Conservation (phyloP, 2,888 invertebrate genomes). For the Drosophila nigricruria region DNA sequence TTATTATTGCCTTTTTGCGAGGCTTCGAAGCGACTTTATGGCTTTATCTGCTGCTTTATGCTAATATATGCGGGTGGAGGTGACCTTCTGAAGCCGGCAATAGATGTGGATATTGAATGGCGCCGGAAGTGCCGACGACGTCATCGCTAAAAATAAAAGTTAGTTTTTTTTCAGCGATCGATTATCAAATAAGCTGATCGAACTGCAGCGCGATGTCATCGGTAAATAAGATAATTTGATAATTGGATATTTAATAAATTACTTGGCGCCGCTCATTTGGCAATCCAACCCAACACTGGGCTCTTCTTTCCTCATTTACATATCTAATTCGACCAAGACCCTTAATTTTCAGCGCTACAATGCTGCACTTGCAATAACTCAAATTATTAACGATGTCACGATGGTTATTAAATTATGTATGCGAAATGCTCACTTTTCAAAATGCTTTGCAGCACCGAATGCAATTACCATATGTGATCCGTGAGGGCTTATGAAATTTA, state of each 20-base stretch:
- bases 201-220: slow-evolving; percentile 70
- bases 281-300: slow-evolving; percentile 41
- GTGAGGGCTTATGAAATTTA: neutral
- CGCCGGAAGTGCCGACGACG: slow-evolving; percentile 72
- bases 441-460: neutral
- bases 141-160: slow-evolving; percentile 77
- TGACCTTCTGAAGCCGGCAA: slow-evolving; percentile 65
- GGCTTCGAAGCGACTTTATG: slow-evolving; percentile 55
- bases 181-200: slow-evolving; percentile 60
- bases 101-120: slow-evolving; percentile 39
- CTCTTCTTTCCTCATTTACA: slow-evolving; percentile 56
- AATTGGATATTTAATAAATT: slow-evolving; percentile 80
- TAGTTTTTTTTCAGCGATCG: slow-evolving; percentile 32
- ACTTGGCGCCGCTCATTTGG: slow-evolving; percentile 74
- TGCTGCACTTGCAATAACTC: slow-evolving; percentile 1
- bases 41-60: slow-evolving; percentile 63
- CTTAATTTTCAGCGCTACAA: slow-evolving; percentile 10
- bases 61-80: slow-evolving; percentile 79
- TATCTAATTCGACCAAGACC: slow-evolving; percentile 22
- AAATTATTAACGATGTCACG: neutral
- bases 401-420: slow-evolving; percentile 47
- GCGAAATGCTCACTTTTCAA: too few species aligned
- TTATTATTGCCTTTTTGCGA: slow-evolving; percentile 67
- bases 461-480: neutral
- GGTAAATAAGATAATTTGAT: slow-evolving; percentile 69